phyloP scores from a whole-genome alignment of 2,113 vertebrate species.

The Sclerurus mexicanus region DNA sequence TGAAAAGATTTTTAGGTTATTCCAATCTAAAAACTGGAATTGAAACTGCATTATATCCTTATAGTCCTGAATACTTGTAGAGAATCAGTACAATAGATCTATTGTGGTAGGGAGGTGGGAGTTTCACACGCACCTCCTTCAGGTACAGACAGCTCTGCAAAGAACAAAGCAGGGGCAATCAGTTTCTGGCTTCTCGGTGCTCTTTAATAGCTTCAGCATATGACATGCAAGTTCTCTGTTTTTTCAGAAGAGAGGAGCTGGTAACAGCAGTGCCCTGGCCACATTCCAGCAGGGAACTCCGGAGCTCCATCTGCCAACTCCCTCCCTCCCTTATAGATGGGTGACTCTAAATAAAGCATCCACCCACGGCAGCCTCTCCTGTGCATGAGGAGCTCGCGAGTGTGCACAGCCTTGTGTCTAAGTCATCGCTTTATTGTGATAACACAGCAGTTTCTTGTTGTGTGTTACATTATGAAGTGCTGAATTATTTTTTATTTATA shows the following conservation, averaged over 20 bases:
- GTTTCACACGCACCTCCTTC: background rate
- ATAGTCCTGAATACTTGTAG: background rate
- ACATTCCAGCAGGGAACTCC: background rate
- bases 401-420: background rate
- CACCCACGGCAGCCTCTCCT: background rate
- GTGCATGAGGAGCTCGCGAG: background rate
- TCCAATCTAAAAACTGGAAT: background rate
- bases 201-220: background rate
- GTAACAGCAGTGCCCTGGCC: background rate
- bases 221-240: rapidly evolving
- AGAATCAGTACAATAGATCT: background rate
- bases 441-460: background rate
- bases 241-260: background rate
- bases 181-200: background rate
- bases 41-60: background rate
- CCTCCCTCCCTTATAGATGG: background rate
- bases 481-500: background rate
- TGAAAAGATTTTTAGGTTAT: background rate
- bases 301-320: background rate
- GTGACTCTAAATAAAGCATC: background rate
- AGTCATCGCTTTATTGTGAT: background rate
- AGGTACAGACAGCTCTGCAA: background rate
- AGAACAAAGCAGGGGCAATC: background rate
- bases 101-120: background rate
- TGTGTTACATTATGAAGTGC: background rate